A percentile compares a stretch with the other conserved stretches of the same genome.
phyloP scores from a whole-genome alignment of 2,113 vertebrate genomes.

The Anseranas semipalmata region DNA sequence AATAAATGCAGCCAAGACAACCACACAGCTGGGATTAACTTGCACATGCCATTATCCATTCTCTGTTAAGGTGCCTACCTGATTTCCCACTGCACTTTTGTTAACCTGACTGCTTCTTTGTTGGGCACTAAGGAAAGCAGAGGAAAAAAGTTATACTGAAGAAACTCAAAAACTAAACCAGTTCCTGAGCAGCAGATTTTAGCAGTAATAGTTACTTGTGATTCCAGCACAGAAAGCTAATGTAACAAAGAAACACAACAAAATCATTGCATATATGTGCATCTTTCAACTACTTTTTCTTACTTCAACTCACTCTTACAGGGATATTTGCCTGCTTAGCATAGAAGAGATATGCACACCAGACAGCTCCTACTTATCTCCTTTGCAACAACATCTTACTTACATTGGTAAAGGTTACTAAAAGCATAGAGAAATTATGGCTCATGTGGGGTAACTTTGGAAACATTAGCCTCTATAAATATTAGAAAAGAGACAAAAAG shows the following conservation, averaged over 20 bases:
- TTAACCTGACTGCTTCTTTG: constrained; percentile 84
- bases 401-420: background rate
- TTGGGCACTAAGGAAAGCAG: constrained; percentile 84
- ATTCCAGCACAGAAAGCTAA: background rate
- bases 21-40: constrained; percentile 44
- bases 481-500: constrained; percentile 3
- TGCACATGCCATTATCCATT: constrained; percentile 56
- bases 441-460: background rate
- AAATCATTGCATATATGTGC: background rate
- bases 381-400: background rate
- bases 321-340: background rate
- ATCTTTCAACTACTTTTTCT: background rate
- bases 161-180: background rate
- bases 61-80: constrained; percentile 81
- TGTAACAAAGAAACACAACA: constrained; percentile 5
- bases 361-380: background rate
- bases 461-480: constrained; percentile 42
- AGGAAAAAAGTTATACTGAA: constrained; percentile 70
- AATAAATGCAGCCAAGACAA: constrained; percentile 56
- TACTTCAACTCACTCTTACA: background rate
- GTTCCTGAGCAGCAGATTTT: constrained; percentile 31
- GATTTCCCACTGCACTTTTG: constrained; percentile 85
- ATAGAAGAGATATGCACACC: background rate
- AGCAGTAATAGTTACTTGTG: constrained; percentile 1
- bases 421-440: constrained; percentile 20